phyloP scores from a whole-genome alignment of 1,140 invertebrate genomes.

The Cotesia typhae region DNA sequence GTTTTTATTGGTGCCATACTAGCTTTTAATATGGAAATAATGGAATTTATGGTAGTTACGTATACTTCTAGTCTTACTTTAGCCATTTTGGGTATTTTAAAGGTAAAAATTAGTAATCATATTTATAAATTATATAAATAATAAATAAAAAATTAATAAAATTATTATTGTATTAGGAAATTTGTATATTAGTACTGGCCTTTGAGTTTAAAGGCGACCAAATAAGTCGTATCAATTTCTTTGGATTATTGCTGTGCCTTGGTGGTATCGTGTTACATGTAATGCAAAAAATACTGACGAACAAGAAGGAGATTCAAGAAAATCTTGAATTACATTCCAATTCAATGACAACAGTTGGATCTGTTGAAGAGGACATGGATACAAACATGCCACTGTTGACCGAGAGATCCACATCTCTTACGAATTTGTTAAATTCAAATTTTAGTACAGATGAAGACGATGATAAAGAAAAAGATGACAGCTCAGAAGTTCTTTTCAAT shows the following conservation, averaged over 20 bases:
- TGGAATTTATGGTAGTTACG: conserved; percentile 92
- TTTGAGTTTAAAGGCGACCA: conserved; percentile 85
- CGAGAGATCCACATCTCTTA: conserved; percentile 59
- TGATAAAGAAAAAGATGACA: conserved; percentile 53
- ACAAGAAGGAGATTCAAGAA: conserved; percentile 48
- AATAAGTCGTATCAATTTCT: conserved; percentile 82
- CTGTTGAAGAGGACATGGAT: conserved; percentile 51
- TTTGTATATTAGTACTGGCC: conserved; percentile 87
- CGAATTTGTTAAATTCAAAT: conserved; percentile 59
- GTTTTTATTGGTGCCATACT: conserved; percentile 80
- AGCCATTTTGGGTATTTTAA: conserved; percentile 95
- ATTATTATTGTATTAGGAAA: conserved; percentile 77
- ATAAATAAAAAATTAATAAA: conserved; percentile 1
- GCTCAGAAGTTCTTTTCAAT: conserved; percentile 60
- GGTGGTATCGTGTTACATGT: conserved; percentile 90
- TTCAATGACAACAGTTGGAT: conserved; percentile 46
- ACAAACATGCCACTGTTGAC: conserved; percentile 55
- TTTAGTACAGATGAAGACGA: conserved; percentile 63
- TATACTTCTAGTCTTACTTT: conserved; percentile 97
- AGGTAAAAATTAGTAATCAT: conserved; percentile 71
- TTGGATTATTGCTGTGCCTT: conserved; percentile 88
- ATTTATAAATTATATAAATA: conserved; percentile 13
- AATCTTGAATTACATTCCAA: conserved; percentile 58
- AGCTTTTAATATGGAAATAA: conserved; percentile 95
- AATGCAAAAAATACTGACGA: conserved; percentile 73